Evolutionary conservation across 1,140 invertebrate genomes (phyloP), one percentile per base, ranked within the genome.

Genomic region (Heliothis subflexa): DNA sequence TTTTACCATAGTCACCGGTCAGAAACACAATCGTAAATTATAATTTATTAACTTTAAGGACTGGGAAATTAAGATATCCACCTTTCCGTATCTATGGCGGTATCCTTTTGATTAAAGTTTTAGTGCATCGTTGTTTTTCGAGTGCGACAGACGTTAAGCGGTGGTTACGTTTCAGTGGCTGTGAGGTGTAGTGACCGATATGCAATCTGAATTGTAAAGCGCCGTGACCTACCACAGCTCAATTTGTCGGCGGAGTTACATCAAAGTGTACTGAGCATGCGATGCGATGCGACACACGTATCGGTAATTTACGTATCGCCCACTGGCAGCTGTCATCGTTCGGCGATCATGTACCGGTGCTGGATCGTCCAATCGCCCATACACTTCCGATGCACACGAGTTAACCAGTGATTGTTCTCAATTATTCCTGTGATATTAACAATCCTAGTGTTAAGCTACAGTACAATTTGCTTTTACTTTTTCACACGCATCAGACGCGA

Each of bases 31-130:
- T 89, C 89, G 90, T 94, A 93, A 93, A 93, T 93, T 94, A 93
- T 94, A 93, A 93, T 93, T 93, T 93, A 92, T 87, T 87, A 86
- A 84, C 85, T 85, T 78, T 81, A 86, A 91, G 88, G 86, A 88
- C 82, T 87, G 83, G 82, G 79, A 88, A 94, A 94, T 94, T 93
- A 92, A 94, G 93, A 93, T 93, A 94, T 94, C 91, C 80, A 84
- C 81, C 81, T 81, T 83, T 84, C 74, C 79, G 78, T 85, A 87
- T 89, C 86, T 85, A 86, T 62, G 88, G 89, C 91, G 91, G 92
- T 81, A 75, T 86, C 70, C 88, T 86, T 93, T 93, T 86, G 81
- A 85, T 83, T 85, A 55, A 87, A 85, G 87, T 88, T 86, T 89
- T 88, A 94, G 93, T 94, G 78, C 82, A 64, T 66, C 81, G 81